Percentiles rank a stretch among this genome's conserved stretches.
These are phyloP conservation scores for Lepidocyrtoides sp. DNA, from an alignment of 2,888 invertebrate genomes.

Conservation along the genomic window DNA sequence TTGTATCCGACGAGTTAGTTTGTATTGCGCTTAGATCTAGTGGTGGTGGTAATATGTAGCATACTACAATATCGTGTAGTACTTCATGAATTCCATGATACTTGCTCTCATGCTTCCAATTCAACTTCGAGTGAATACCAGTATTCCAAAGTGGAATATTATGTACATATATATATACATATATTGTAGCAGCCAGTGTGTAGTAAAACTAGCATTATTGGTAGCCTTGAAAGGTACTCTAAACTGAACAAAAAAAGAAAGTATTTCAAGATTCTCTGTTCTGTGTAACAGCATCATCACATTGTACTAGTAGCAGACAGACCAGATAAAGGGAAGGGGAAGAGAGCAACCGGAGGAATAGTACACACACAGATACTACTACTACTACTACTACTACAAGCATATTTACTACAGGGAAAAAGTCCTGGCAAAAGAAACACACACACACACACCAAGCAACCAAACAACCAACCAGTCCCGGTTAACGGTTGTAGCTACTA, in stretches of 20 bases:
- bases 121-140: slow-evolving; percentile 35
- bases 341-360: slow-evolving; percentile 53
- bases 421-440: neutral
- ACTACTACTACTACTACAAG: no score
- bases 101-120: slow-evolving; percentile 28
- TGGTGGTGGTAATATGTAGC: slow-evolving; percentile 19
- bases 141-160: no score
- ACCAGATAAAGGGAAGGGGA: slow-evolving; percentile 3
- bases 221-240: slow-evolving; percentile 43
- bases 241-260: neutral
- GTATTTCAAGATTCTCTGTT: neutral
- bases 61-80: neutral
- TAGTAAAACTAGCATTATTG: no score
- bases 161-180: no score
- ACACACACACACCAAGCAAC: neutral
- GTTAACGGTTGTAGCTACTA: slow-evolving; percentile 10
- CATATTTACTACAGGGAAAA: no score
- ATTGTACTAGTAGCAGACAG: slow-evolving; percentile 1
- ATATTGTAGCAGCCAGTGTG: no score
- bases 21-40: neutral
- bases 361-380: neutral
- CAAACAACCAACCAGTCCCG: slow-evolving; percentile 16
- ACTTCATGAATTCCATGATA: slow-evolving; percentile 33
- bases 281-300: slow-evolving; percentile 7
- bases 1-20: neutral